Evolutionary conservation across 92 coral and sea anemone species (phyloP), one percentile per base, ranked within the genome.

Genomic region (Zoanthus sansibaricus): DNA sequence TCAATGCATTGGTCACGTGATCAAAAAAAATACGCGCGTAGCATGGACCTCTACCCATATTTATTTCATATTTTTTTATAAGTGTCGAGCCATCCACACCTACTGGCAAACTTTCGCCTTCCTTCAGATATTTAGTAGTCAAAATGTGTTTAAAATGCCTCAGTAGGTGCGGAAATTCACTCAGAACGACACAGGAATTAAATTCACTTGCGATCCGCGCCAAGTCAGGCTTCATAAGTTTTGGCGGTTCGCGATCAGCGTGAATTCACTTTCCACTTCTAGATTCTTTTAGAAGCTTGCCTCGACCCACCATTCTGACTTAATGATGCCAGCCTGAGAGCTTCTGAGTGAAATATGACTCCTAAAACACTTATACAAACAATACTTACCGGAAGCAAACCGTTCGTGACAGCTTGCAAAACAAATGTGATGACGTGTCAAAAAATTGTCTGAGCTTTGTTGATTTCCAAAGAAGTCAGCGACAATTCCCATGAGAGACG

Each of bases 71-170:
- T 0, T 69, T 82, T 68, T 82, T 82, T 82, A 82, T 7, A 83
- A 83, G 87, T 83, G 87, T 83, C 15, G 88, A 84, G 88, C 82
- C 88, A 84, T 72, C 88, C 88, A 84, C 88, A 84, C 88, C 88
- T 84, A 84, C 88, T 84, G 88, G 82, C 30, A 58, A 78, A 78
- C 71, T 78, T 78, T 58, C 71, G 15, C 71, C 54, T 54, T 78
- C 83, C 54, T 58, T 78, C 13, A 58, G 71, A 58, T 78, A 58
- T 78, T 78, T 58, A 78, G 71, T 48, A 75, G 62, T 75, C 79
- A 75, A 75, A 75, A 75, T 48, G 62, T 75, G 79, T 48, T 48
- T 75, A 75, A 75, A 75, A 75, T 75, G 79, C 79, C 79, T 75
- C 79, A 75, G 79, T 78, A 77, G 82, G 82, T 77, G 46, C 82